Percentiles rank a stretch among this genome's conserved stretches.
phyloP scores from a whole-genome alignment of 2,113 vertebrate genomes.

The Dolichotis patagonum region DNA sequence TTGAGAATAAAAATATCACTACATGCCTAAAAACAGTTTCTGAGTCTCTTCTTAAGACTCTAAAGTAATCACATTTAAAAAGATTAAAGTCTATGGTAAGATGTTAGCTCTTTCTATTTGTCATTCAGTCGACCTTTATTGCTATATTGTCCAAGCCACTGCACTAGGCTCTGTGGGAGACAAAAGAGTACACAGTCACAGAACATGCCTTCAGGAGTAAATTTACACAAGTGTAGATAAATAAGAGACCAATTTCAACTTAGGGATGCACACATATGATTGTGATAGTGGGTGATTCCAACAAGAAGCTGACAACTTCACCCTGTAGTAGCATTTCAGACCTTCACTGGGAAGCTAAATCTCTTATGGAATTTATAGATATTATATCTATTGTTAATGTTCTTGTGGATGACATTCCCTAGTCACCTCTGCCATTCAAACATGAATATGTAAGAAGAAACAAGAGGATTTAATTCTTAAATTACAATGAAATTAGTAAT shows the following conservation, averaged over 20 bases:
- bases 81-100: not conserved
- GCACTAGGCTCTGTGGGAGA: not conserved
- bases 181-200: not conserved
- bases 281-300: not conserved
- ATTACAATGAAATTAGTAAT: constrained; percentile 60
- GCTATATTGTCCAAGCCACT: not conserved
- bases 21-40: not conserved
- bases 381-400: not conserved
- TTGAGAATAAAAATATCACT: constrained; percentile 44
- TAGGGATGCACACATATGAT: not conserved
- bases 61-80: not conserved
- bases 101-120: not conserved
- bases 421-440: not conserved
- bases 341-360: not conserved
- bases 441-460: constrained; percentile 52
- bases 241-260: not conserved
- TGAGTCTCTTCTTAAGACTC: not conserved
- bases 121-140: not conserved
- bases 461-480: constrained; percentile 41
- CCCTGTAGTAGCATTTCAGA: not conserved
- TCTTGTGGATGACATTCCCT: not conserved
- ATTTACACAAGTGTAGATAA: not conserved
- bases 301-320: not conserved
- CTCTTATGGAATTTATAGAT: not conserved
- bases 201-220: not conserved